Evolutionary conservation across 1,140 invertebrate species (phyloP).

Genomic region (Drosophila jambulina): DNA sequence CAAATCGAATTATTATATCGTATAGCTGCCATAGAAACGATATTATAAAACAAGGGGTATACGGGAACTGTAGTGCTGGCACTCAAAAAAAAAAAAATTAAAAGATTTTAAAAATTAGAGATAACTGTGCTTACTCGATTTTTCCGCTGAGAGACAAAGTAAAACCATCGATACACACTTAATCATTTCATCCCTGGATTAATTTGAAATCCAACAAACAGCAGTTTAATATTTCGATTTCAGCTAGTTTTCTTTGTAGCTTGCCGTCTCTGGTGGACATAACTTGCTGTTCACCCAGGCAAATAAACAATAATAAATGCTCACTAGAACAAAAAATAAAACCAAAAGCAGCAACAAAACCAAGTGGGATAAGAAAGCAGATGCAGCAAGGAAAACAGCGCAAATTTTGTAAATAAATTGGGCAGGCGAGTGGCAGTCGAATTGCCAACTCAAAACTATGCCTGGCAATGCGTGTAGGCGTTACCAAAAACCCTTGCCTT

Average conservation of each 20-base stretch:
- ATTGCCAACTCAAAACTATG: slow-evolving; percentile 19
- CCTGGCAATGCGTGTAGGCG: slow-evolving; percentile 21
- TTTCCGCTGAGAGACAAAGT: too few relatives aligned
- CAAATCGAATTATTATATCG: too few relatives aligned
- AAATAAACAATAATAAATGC: slow-evolving; percentile 41
- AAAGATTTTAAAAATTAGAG: too few relatives aligned
- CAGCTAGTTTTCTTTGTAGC: background rate
- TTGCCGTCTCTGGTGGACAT: background rate
- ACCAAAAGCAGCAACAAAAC: slow-evolving; percentile 15
- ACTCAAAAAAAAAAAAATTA: too few relatives aligned
- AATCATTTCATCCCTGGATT: too few relatives aligned
- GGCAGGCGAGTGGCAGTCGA: slow-evolving; percentile 39
- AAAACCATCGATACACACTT: too few relatives aligned
- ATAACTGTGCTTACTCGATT: too few relatives aligned
- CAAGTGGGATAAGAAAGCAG: background rate
- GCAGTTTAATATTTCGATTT: slow-evolving; percentile 21
- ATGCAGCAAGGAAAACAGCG: slow-evolving; percentile 13
- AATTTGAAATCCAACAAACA: too few relatives aligned
- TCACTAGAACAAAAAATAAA: slow-evolving; percentile 9
- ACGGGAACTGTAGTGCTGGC: too few relatives aligned
- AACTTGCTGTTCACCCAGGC: slow-evolving; percentile 8
- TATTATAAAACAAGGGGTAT: too few relatives aligned
- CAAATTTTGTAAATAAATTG: slow-evolving; percentile 42
- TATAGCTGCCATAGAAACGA: too few relatives aligned
- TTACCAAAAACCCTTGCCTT: background rate